phyloP scores from a whole-genome alignment of 2,113 vertebrate genomes.

The Protomyctophum bolini region DNA sequence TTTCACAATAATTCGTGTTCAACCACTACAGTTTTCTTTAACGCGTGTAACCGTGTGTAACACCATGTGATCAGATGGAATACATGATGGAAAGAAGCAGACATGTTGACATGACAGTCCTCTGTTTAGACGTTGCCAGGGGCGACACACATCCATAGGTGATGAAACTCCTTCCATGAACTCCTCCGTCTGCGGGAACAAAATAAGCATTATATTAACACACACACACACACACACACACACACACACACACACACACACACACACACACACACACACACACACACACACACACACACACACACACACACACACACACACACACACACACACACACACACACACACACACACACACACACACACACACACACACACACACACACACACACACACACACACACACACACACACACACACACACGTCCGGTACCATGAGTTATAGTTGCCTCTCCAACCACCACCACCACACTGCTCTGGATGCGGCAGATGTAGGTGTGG shows the following conservation, averaged over 20 bases:
- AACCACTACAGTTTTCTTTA: not conserved
- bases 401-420: not conserved
- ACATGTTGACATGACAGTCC: not conserved
- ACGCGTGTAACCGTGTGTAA: not conserved
- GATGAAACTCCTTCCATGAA: conserved; percentile 35
- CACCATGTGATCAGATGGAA: not conserved
- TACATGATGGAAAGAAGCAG: conserved; percentile 11
- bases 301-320: not conserved
- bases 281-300: not conserved
- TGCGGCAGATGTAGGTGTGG: conserved; percentile 42
- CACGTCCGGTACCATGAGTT: conserved; percentile 34
- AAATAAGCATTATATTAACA: not conserved
- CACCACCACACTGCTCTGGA: conserved; percentile 39
- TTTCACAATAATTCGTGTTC: no score
- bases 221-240: not conserved
- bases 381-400: no score
- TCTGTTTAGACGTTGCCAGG: not conserved
- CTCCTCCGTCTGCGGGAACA: conserved; percentile 33
- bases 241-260: not conserved
- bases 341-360: not conserved
- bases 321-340: not conserved
- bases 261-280: not conserved
- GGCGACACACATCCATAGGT: conserved; percentile 34
- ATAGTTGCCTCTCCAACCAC: conserved; percentile 23
- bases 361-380: not conserved